phyloP scores from a whole-genome alignment of 2,113 vertebrate species.

The Aramus guarauna region DNA sequence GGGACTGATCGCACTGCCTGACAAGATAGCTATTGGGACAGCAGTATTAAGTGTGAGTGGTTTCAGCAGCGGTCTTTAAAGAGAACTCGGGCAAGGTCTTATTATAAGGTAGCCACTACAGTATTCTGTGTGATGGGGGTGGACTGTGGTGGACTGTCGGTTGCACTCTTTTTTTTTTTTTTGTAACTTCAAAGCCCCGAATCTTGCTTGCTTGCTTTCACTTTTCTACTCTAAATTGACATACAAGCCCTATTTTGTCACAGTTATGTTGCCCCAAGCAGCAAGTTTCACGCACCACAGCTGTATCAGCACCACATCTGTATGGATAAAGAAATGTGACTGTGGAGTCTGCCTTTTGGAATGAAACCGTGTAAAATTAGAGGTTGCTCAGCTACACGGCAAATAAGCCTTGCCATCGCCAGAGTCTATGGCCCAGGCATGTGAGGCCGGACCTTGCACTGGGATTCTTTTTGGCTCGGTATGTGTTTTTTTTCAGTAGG shows the following conservation, averaged over 20 bases:
- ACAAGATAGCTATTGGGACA: constrained; percentile 37
- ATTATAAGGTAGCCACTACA: background rate
- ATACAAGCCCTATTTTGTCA: background rate
- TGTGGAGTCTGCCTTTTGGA: background rate
- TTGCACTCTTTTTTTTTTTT: background rate
- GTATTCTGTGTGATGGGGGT: background rate
- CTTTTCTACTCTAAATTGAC: background rate
- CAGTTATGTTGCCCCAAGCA: background rate
- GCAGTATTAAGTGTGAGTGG: background rate
- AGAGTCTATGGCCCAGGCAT: background rate
- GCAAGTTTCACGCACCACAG: background rate
- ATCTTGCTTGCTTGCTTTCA: background rate
- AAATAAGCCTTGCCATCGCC: background rate
- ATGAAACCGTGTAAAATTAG: background rate
- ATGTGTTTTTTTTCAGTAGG: background rate
- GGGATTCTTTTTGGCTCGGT: background rate
- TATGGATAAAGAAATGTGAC: background rate
- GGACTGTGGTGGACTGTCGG: background rate
- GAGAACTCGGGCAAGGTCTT: constrained; percentile 1
- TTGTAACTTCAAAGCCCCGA: background rate
- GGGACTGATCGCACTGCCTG: background rate
- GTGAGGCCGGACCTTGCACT: background rate
- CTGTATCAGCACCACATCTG: background rate
- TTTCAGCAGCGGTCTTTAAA: constrained; percentile 34
- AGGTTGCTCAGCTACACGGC: accelerated